Evolutionary conservation across 2,797 vertebrate species (phyloP).

Genomic region (Margarornis squamiger): DNA sequence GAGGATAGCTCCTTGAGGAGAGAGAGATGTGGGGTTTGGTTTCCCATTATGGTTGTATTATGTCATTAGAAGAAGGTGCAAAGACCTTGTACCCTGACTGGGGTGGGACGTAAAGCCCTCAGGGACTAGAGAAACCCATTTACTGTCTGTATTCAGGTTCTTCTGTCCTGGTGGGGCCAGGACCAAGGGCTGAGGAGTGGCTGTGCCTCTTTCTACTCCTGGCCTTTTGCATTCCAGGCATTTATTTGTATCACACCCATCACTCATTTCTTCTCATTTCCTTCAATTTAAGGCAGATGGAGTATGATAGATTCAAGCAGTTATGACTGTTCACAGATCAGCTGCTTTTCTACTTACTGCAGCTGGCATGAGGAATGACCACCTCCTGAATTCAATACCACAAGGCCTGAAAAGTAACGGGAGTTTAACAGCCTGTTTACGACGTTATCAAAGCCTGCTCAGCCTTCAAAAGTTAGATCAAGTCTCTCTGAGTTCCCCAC

Average conservation of each 20-base stretch:
- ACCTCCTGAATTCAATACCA: neutral
- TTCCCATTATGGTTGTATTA: neutral
- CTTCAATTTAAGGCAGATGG: neutral
- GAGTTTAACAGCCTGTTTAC: neutral
- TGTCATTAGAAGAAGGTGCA: neutral
- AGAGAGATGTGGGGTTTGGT: neutral
- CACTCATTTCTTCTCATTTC: slow-evolving; percentile 5
- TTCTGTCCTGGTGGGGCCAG: neutral
- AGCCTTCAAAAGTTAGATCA: neutral
- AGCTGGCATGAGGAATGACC: neutral
- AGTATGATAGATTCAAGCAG: slow-evolving; percentile 33
- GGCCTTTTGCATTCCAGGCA: neutral
- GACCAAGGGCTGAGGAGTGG: neutral
- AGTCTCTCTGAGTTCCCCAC: neutral
- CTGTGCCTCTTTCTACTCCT: neutral
- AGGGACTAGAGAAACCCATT: neutral
- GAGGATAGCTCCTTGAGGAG: neutral
- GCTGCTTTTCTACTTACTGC: slow-evolving; percentile 10
- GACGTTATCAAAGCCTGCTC: neutral
- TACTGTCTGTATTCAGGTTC: neutral
- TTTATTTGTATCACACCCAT: slow-evolving; percentile 12
- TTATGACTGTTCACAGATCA: neutral
- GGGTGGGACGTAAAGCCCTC: neutral
- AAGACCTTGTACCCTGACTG: neutral
- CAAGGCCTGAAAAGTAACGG: neutral